Evolutionary conservation across 2,888 invertebrate genomes (phyloP).

Genomic region (Sinelater perroti): DNA sequence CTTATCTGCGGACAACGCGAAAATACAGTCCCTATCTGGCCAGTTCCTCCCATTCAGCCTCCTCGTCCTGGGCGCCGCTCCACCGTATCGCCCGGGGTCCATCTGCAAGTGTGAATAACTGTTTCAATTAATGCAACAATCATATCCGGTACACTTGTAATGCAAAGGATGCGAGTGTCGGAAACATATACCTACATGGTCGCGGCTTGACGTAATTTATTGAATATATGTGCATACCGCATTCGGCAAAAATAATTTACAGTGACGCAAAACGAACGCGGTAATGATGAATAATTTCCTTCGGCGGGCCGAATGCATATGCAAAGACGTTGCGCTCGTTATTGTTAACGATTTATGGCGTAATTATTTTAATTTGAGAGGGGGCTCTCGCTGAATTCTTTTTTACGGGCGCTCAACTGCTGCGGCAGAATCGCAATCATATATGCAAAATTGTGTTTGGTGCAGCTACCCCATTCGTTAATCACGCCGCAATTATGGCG

Average conservation of each 20-base stretch:
- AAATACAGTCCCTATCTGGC: conserved; percentile 44
- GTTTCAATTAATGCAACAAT: conserved; percentile 28
- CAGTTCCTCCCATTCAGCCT: conserved; percentile 34
- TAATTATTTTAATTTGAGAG: no score
- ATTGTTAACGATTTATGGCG: no score
- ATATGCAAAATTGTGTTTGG: no score
- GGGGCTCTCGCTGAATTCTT: no score
- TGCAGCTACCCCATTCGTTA: no score
- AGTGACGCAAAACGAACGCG: not conserved
- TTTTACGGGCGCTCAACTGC: no score
- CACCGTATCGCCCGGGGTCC: conserved; percentile 5
- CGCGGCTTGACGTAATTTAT: conserved; percentile 14
- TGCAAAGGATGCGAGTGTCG: conserved; percentile 26
- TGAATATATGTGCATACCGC: conserved; percentile 7
- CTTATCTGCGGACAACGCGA: conserved; percentile 42
- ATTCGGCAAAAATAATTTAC: conserved; percentile 11
- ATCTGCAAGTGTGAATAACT: conserved; percentile 26
- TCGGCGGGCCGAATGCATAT: not conserved
- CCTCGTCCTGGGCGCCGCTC: conserved; percentile 34
- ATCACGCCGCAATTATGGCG: no score
- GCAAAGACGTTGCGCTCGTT: no score
- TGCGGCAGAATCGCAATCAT: no score
- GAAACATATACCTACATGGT: conserved; percentile 13
- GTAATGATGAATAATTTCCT: conserved; percentile 9
- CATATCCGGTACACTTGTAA: conserved; percentile 30